Evolutionary conservation across 1,140 invertebrate species (phyloP).

Genomic region (Notospermus geniculatus): DNA sequence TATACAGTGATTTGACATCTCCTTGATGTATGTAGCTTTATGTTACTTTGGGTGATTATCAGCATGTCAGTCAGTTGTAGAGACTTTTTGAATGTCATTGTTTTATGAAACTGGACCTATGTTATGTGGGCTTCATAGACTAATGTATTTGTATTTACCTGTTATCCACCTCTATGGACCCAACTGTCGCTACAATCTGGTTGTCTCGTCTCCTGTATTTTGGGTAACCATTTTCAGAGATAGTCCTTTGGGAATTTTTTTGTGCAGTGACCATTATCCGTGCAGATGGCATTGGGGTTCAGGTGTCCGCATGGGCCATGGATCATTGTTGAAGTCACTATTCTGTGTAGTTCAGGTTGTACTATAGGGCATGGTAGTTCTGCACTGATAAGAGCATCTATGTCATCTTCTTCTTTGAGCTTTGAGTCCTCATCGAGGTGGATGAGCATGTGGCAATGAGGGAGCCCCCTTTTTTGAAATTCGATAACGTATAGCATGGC

Average conservation of each 20-base stretch:
- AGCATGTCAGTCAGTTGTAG: too few relatives aligned
- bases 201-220: constrained; percentile 6
- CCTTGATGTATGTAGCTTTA: too few relatives aligned
- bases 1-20: too few relatives aligned
- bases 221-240: too few relatives aligned
- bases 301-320: constrained; percentile 27
- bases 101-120: too few relatives aligned
- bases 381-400: constrained; percentile 8
- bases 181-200: neutral
- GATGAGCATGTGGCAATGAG: too few relatives aligned
- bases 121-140: too few relatives aligned
- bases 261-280: constrained; percentile 28
- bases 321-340: constrained; percentile 24
- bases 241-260: constrained; percentile 30
- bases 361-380: constrained; percentile 23
- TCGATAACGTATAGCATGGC: too few relatives aligned
- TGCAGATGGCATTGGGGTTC: constrained; percentile 25
- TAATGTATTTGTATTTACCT: too few relatives aligned
- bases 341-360: constrained; percentile 16
- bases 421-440: constrained; percentile 23
- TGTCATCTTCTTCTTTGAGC: constrained; percentile 16
- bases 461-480: too few relatives aligned
- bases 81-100: too few relatives aligned
- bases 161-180: neutral
- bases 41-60: too few relatives aligned